Evolutionary conservation across 2,113 vertebrate genomes (phyloP).

Genomic region (Solea senegalensis): DNA sequence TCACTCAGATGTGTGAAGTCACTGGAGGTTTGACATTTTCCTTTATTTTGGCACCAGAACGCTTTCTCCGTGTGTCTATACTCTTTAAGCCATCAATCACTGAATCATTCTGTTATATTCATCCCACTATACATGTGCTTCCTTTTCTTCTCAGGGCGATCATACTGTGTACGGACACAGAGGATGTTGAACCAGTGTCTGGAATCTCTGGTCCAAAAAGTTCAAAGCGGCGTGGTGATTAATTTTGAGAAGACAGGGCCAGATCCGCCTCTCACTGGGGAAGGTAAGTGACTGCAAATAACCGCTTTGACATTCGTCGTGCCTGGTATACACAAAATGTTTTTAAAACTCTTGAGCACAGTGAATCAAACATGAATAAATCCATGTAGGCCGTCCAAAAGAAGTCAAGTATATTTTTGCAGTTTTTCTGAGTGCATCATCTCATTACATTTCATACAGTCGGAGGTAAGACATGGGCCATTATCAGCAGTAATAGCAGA

Average conservation of each 20-base stretch:
- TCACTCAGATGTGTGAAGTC: constrained; percentile 99
- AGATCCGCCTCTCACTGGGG: constrained; percentile 85
- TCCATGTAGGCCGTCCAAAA: not conserved
- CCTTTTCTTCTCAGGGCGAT: constrained; percentile 83
- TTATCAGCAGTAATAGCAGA: constrained; percentile 18
- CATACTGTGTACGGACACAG: constrained; percentile 94
- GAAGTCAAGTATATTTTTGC: not conserved
- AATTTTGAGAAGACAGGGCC: constrained; percentile 97
- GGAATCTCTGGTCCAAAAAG: constrained; percentile 96
- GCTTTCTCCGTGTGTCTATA: not conserved
- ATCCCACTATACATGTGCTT: not conserved
- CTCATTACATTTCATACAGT: not conserved
- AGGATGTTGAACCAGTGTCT: constrained; percentile 98
- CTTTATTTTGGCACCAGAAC: not conserved
- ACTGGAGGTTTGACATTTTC: constrained; percentile 88
- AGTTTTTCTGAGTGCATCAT: not conserved
- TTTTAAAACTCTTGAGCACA: not conserved
- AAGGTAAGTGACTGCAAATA: constrained; percentile 46
- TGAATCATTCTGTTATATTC: not conserved
- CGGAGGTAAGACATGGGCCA: not conserved
- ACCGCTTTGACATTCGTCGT: too few species aligned
- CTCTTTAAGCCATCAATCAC: not conserved
- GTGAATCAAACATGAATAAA: not conserved
- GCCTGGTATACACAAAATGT: not conserved
- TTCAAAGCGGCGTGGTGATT: constrained; percentile 96